Percentiles rank a stretch among this genome's conserved stretches.
Conservation (phyloP, 2,888 invertebrate species). For the Watsonalla binaria region DNA sequence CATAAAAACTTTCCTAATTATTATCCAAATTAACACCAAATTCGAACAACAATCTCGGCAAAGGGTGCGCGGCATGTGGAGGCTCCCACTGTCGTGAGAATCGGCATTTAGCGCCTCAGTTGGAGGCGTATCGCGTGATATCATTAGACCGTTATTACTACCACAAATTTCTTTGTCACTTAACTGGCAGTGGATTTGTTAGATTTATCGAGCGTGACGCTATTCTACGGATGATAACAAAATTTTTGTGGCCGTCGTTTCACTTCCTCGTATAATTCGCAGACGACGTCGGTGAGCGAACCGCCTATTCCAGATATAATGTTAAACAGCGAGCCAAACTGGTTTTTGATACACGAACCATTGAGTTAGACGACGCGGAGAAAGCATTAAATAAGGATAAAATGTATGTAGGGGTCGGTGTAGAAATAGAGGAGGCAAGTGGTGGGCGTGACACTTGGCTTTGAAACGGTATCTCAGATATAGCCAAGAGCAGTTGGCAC, state of each 20-base stretch:
- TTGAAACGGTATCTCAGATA: slow-evolving; percentile 31
- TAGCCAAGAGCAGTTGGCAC: slow-evolving; percentile 45
- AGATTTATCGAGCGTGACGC: slow-evolving; percentile 52
- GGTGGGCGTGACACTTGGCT: slow-evolving; percentile 38
- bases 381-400: slow-evolving; percentile 25
- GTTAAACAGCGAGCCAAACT: slow-evolving; percentile 18
- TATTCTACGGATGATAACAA: slow-evolving; percentile 34
- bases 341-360: slow-evolving; percentile 24
- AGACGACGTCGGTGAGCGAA: slow-evolving; percentile 19
- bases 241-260: slow-evolving; percentile 24
- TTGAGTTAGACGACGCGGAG: slow-evolving; percentile 20
- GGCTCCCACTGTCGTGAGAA: slow-evolving; percentile 47
- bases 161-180: slow-evolving; percentile 66
- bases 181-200: slow-evolving; percentile 47
- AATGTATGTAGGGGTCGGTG: slow-evolving; percentile 13
- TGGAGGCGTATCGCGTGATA: slow-evolving; percentile 57
- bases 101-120: slow-evolving; percentile 53
- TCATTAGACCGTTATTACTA: slow-evolving; percentile 57
- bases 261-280: slow-evolving; percentile 27
- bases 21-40: slow-evolving; percentile 42
- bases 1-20: slow-evolving; percentile 42
- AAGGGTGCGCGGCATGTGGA: slow-evolving; percentile 33
- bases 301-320: slow-evolving; percentile 29
- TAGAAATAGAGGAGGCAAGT: slow-evolving; percentile 22
- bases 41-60: slow-evolving; percentile 36